Evolutionary conservation across 2,888 invertebrate species (phyloP).

Genomic region (Elmis aenea): DNA sequence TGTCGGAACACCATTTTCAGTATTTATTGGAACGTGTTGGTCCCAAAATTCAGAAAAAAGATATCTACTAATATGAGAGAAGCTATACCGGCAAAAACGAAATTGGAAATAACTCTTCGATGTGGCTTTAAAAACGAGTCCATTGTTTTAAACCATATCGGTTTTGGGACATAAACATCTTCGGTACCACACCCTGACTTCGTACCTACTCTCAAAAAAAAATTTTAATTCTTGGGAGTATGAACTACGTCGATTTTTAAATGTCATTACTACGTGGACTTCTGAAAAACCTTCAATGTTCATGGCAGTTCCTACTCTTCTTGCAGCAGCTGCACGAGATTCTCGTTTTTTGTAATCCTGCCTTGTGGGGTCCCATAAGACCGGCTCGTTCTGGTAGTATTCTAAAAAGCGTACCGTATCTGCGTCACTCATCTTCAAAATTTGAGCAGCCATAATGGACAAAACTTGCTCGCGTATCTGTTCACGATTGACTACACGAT

Average conservation of each 20-base stretch:
- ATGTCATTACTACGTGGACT: slow-evolving; percentile 11
- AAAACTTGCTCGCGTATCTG: too few species aligned
- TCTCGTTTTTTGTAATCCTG: slow-evolving; percentile 33
- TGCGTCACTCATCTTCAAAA: slow-evolving; percentile 14
- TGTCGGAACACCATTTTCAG: too few species aligned
- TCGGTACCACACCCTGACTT: slow-evolving; percentile 7
- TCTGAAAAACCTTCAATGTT: slow-evolving; percentile 10
- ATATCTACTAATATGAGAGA: too few species aligned
- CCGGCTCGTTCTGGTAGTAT: slow-evolving; percentile 35
- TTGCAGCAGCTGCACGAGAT: slow-evolving; percentile 9
- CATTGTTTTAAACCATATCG: slow-evolving; percentile 13
- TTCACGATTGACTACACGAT: too few species aligned
- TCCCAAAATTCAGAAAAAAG: too few species aligned
- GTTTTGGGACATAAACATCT: slow-evolving; percentile 8
- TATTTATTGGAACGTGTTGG: too few species aligned
- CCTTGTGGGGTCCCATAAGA: slow-evolving; percentile 38
- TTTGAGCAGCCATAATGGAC: too few species aligned
- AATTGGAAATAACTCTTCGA: too few species aligned
- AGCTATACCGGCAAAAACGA: too few species aligned
- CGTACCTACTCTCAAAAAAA: slow-evolving; percentile 4
- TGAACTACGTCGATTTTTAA: slow-evolving; percentile 15
- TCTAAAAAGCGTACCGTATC: slow-evolving; percentile 34
- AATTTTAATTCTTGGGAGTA: slow-evolving; percentile 16
- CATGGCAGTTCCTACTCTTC: slow-evolving; percentile 7
- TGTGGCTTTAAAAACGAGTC: slow-evolving; percentile 13